Base-by-base conservation (phyloP, 2,888 invertebrate genomes). In the Polydrusus cervinus region DNA sequence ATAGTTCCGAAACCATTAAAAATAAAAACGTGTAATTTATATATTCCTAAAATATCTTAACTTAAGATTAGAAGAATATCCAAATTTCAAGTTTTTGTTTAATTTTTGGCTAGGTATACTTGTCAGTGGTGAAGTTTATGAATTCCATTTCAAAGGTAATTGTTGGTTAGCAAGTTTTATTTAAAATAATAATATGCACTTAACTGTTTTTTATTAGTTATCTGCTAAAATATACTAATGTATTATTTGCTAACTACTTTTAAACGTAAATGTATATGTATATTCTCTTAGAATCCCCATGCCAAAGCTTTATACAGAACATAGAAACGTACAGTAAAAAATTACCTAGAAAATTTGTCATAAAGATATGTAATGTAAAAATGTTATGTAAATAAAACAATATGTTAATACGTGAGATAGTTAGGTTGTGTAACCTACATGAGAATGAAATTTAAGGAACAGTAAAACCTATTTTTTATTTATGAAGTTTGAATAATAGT, bases 281-380 rank as follows among this genome's bases (percentile, higher is more conserved):
- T 18, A 38, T 18, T 38, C 14, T 55, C 30, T 55, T 60, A 60
- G 38, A 38, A 38, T 6, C 11, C 38, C 18, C 40, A 67, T 55
- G 34, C 38, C 40, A 53, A 66, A 53, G 67, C 67, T 67, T 67
- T 67, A 67, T 67, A 67, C 20, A 13, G 3, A 67, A 51, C 10
- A 53, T 38, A 67, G 47, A 30, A 55, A 53, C 38, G 43, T 55
- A 49, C 20, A 38, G 51, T 18, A 18, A 43, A 53, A 55, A 53
- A 40, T 67, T 40, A 30, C 13, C 7, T 65, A 65, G 47, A 16
- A 45, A 65, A 34, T 53, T 34, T 55, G 40, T n/a, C n/a, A 53
- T 40, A 53, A 53, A 51, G n/a, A 66, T 66, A 43, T 13, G 1
- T 62, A 45, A 67, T 67, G 53, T 53, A 67, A 67, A 51, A 53